These are phyloP conservation scores for Dromococcyx pavoninus DNA, from an alignment of 2,797 vertebrate species.

Conservation along the genomic window DNA sequence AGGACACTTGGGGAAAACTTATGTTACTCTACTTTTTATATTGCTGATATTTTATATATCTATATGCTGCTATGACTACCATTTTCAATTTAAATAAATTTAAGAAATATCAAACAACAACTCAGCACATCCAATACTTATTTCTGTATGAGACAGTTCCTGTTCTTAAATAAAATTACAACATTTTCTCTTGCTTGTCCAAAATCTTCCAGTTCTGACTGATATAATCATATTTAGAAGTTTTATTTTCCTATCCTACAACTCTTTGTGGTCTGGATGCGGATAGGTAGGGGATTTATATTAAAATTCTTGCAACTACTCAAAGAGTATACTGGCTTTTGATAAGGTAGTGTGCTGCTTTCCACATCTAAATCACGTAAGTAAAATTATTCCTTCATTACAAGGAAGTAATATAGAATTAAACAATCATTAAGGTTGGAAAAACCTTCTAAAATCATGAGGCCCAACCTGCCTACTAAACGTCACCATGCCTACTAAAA, in stretches of 20 bases:
- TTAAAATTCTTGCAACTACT: background rate
- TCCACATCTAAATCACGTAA: background rate
- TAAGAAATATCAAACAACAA: background rate
- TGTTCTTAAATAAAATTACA: background rate
- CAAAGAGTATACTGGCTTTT: background rate
- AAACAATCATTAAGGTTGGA: too few relatives aligned
- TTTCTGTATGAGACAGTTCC: background rate
- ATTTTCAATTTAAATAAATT: background rate
- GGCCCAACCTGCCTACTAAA: too few relatives aligned
- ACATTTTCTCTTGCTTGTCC: background rate
- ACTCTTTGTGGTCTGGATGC: background rate
- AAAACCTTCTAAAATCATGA: too few relatives aligned
- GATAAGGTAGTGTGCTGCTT: background rate
- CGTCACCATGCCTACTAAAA: too few relatives aligned
- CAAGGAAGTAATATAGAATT: background rate
- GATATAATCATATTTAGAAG: background rate
- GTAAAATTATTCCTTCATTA: background rate
- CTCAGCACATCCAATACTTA: accelerated
- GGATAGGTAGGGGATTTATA: background rate
- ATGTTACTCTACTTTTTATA: background rate
- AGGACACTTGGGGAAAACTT: background rate
- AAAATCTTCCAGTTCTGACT: background rate
- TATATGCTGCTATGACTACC: background rate
- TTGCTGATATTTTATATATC: background rate
- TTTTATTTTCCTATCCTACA: accelerated